Percentiles rank a stretch among this genome's conserved stretches.
Conservation (phyloP, 2,113 vertebrate species). For the Poecilia latipinna region DNA sequence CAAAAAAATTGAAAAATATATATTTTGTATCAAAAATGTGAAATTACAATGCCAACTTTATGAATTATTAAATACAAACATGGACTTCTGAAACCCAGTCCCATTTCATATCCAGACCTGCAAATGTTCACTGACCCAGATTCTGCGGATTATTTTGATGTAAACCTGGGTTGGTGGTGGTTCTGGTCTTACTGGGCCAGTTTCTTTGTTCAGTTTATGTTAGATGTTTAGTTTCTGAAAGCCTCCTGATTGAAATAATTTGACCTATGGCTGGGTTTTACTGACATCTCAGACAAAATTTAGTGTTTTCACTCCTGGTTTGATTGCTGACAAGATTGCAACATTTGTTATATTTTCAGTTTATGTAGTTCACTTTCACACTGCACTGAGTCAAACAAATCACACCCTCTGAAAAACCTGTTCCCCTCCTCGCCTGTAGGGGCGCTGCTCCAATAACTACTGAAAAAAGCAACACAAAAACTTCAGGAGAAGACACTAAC, state of each 20-base stretch:
- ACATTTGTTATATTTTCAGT: no score
- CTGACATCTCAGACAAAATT: neutral
- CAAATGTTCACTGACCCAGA: neutral
- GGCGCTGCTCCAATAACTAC: no score
- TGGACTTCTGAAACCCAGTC: no score
- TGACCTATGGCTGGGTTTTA: neutral
- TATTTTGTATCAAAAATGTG: neutral
- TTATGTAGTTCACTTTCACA: no score
- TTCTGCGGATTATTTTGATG: neutral
- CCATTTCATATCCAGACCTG: neutral
- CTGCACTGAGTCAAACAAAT: no score
- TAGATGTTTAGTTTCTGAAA: neutral
- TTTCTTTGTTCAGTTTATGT: neutral
- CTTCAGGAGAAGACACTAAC: no score
- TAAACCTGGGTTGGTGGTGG: neutral
- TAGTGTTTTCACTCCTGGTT: neutral
- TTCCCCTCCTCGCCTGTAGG: no score
- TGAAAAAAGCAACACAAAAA: no score
- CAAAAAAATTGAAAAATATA: neutral
- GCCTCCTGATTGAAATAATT: neutral
- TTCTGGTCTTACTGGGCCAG: neutral
- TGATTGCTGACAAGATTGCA: no score
- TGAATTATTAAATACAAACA: neutral
- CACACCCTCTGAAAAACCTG: no score
- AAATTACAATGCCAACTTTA: neutral